These are phyloP conservation scores for Eulemur rufifrons DNA, from an alignment of 2,113 vertebrate genomes.

Conservation along the genomic window DNA sequence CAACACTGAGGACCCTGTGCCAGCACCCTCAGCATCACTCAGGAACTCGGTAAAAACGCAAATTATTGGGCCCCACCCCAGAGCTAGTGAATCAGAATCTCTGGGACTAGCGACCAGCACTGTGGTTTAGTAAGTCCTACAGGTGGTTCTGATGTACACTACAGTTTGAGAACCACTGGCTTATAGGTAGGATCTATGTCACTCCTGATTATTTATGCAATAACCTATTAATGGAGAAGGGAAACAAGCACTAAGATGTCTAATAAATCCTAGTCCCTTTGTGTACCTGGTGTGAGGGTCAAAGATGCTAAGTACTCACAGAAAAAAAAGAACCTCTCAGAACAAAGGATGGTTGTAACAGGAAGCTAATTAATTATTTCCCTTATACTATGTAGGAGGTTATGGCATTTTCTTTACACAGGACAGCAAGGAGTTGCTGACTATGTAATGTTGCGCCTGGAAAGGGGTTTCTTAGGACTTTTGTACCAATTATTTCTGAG, in stretches of 20 bases:
- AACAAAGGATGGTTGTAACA: not conserved
- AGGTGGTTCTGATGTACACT: not conserved
- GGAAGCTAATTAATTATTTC: not conserved
- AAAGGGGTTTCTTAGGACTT: conserved; percentile 4
- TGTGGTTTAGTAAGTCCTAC: not conserved
- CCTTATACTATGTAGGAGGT: not conserved
- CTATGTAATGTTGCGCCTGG: not conserved
- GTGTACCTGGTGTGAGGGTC: not conserved
- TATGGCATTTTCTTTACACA: not conserved
- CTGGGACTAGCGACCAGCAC: not conserved
- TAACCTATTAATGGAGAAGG: not conserved
- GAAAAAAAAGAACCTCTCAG: conserved; percentile 26
- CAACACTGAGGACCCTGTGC: not conserved
- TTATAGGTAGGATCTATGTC: not conserved
- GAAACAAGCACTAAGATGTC: not conserved
- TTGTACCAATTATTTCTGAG: not conserved
- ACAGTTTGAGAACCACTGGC: not conserved
- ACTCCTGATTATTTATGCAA: not conserved
- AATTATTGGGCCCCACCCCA: not conserved
- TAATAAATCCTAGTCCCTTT: not conserved
- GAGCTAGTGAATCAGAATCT: not conserved
- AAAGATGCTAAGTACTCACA: conserved; percentile 15
- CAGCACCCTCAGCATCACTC: not conserved
- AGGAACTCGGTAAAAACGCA: not conserved
- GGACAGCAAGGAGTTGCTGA: not conserved